These are phyloP conservation scores for Phaethornis superciliosus DNA, from an alignment of 2,113 vertebrate species.

Conservation along the genomic window DNA sequence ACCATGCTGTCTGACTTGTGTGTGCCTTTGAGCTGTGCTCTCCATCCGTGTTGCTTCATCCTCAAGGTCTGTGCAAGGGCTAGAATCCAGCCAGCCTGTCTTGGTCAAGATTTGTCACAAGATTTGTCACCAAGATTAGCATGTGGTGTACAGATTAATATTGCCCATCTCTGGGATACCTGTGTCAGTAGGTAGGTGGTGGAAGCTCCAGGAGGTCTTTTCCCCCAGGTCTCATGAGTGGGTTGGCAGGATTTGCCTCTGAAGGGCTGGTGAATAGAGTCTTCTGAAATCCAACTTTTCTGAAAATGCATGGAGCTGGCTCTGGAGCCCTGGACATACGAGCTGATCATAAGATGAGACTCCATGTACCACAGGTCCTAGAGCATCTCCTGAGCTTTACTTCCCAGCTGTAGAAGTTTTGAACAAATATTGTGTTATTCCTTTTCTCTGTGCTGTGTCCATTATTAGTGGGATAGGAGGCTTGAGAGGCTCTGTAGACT, in stretches of 20 bases:
- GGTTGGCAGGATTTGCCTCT: neutral
- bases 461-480: neutral
- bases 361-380: neutral
- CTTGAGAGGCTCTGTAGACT: neutral
- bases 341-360: neutral
- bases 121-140: neutral
- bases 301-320: neutral
- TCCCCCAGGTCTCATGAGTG: rapidly evolving
- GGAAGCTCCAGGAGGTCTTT: neutral
- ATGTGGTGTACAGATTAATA: neutral
- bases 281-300: neutral
- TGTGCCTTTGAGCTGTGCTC: neutral
- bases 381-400: neutral
- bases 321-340: neutral
- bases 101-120: neutral
- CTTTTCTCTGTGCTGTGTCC: neutral
- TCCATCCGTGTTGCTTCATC: neutral
- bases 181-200: neutral
- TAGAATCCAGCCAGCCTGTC: neutral
- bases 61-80: neutral
- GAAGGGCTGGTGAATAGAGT: neutral
- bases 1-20: neutral
- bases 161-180: neutral
- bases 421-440: neutral
- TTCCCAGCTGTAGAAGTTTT: neutral